phyloP scores from a whole-genome alignment of 2,888 invertebrate genomes.

The Spilosoma lubricipeda region DNA sequence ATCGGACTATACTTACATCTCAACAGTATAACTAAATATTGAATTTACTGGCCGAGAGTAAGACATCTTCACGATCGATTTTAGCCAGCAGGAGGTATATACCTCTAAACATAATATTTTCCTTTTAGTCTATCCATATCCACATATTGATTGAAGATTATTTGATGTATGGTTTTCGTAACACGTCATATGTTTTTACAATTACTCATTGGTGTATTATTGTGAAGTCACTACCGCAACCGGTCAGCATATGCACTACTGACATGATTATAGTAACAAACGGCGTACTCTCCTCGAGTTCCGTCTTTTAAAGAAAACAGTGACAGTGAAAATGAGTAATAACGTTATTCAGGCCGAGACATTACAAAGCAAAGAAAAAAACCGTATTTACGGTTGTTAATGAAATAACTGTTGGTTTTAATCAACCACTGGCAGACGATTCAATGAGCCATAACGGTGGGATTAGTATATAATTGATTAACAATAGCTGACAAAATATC shows the following conservation, averaged over 20 bases:
- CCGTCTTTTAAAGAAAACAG: conserved; percentile 11
- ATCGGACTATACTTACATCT: conserved; percentile 23
- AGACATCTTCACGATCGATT: not conserved
- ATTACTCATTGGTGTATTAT: conserved; percentile 1
- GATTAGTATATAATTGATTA: conserved; percentile 22
- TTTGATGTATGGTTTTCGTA: not conserved
- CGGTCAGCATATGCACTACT: not conserved
- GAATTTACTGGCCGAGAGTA: not conserved
- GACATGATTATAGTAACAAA: conserved; percentile 10
- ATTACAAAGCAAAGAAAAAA: not conserved
- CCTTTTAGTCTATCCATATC: not conserved
- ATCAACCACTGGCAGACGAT: conserved; percentile 9
- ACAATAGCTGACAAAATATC: conserved; percentile 17
- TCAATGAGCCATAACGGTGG: conserved; percentile 4
- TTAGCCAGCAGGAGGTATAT: not conserved
- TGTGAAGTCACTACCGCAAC: conserved; percentile 3
- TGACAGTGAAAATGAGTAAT: conserved; percentile 13
- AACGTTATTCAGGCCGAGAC: not conserved
- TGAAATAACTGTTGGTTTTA: not conserved
- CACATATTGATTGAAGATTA: not conserved
- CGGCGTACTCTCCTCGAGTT: conserved; percentile 11
- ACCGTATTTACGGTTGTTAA: not conserved
- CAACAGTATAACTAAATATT: not conserved
- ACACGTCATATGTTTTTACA: not conserved
- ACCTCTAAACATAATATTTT: not conserved